Conservation (phyloP, 2,888 invertebrate genomes). For the Coenonympha glycerion region DNA sequence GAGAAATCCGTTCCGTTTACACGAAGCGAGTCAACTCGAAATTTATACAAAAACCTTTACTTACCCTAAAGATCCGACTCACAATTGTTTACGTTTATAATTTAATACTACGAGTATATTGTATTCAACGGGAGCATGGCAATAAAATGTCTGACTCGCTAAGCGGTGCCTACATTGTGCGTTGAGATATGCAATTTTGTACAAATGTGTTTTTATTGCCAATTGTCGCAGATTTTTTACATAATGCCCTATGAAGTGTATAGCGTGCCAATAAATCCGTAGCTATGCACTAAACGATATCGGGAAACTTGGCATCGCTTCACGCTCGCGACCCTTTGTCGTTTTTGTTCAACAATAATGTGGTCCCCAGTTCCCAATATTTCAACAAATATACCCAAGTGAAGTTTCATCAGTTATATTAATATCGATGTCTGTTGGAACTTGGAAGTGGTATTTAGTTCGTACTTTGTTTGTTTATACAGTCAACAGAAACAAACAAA, state of each 20-base stretch:
- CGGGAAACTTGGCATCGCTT: conserved; percentile 10
- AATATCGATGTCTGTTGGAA: no score
- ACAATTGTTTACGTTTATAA: no score
- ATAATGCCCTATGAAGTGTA: background rate
- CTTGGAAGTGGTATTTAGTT: no score
- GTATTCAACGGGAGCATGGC: background rate
- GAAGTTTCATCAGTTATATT: no score
- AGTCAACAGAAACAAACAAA: no score
- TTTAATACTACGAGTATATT: no score
- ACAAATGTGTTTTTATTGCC: conserved; percentile 1
- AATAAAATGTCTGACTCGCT: background rate
- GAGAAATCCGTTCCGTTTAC: no score
- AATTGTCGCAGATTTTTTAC: conserved; percentile 3
- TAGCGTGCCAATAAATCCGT: conserved; percentile 1
- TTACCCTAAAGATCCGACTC: no score
- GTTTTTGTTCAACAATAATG: background rate
- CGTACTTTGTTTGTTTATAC: no score
- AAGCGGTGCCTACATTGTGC: background rate
- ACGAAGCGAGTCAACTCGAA: no score
- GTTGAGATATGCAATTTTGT: background rate
- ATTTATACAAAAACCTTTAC: no score
- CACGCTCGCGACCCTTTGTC: background rate
- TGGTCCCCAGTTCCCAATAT: background rate
- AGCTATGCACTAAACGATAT: background rate
- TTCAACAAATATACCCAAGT: background rate